phyloP scores from a whole-genome alignment of 2,113 vertebrate genomes.

The Heptranchias perlo region DNA sequence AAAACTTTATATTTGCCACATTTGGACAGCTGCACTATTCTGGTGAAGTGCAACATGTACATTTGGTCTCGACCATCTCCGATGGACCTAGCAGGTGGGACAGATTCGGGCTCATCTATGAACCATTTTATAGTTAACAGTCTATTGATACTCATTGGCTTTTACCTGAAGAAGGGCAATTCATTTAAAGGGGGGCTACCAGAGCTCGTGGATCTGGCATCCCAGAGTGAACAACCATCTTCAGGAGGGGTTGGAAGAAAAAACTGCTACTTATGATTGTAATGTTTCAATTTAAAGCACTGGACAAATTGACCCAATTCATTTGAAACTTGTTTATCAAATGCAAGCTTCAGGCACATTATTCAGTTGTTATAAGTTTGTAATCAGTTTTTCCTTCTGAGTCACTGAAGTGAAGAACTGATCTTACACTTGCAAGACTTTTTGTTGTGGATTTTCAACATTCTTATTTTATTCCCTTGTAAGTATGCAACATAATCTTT shows the following conservation, averaged over 20 bases:
- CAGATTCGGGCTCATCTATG: not conserved
- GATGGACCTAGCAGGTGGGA: not conserved
- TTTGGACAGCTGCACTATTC: not conserved
- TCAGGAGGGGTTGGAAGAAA: not conserved
- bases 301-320: not conserved
- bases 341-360: not conserved
- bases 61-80: not conserved
- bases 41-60: not conserved
- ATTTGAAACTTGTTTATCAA: conserved; percentile 9
- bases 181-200: not conserved
- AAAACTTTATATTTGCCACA: not conserved
- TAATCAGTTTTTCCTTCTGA: not conserved
- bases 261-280: not conserved
- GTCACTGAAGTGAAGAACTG: not conserved
- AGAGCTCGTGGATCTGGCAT: not conserved
- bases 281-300: not conserved
- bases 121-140: not conserved
- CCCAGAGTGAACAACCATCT: not conserved
- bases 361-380: conserved; percentile 7
- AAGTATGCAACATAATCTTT: not conserved
- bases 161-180: not conserved
- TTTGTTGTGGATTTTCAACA: not conserved
- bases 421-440: not conserved
- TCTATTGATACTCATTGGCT: not conserved
- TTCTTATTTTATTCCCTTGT: not conserved